Percentiles rank a stretch among this genome's conserved stretches.
phyloP scores from a whole-genome alignment of 2,113 vertebrate genomes.

The Casuarius casuarius region DNA sequence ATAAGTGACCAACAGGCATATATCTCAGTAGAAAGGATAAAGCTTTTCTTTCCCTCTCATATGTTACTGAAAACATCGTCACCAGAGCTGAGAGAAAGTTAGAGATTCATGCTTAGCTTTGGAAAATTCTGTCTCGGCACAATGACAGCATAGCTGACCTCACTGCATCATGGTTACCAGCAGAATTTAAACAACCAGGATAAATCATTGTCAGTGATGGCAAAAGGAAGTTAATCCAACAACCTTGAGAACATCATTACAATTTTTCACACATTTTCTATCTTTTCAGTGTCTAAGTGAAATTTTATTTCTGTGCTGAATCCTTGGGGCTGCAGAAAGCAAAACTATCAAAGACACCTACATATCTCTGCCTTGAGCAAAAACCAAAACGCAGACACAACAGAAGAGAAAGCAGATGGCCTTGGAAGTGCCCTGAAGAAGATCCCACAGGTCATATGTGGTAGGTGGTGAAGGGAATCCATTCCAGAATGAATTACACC shows the following conservation, averaged over 20 bases:
- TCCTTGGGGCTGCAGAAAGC: constrained; percentile 27
- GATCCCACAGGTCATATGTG: background rate
- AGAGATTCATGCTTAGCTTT: background rate
- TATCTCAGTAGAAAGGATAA: background rate
- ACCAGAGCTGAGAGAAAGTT: background rate
- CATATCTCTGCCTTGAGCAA: background rate
- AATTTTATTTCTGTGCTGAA: constrained; percentile 20
- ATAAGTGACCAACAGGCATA: background rate
- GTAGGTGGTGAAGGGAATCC: constrained; percentile 10
- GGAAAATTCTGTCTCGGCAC: background rate
- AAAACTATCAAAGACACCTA: constrained; percentile 29
- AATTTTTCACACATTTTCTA: constrained; percentile 48
- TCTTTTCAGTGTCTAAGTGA: constrained; percentile 10
- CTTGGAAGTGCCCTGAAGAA: constrained; percentile 16
- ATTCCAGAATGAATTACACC: background rate
- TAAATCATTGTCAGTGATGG: constrained; percentile 58
- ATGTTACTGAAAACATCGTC: background rate
- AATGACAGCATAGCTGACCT: background rate
- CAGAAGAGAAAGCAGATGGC: constrained; percentile 43
- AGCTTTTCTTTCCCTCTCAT: background rate
- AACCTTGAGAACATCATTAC: constrained; percentile 39
- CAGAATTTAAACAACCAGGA: constrained; percentile 56
- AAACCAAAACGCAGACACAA: constrained; percentile 6
- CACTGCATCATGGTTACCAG: background rate
- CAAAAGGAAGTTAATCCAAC: constrained; percentile 39